Evolutionary conservation across 1,140 invertebrate genomes (phyloP).

Genomic region (Drosophila teissieri): DNA sequence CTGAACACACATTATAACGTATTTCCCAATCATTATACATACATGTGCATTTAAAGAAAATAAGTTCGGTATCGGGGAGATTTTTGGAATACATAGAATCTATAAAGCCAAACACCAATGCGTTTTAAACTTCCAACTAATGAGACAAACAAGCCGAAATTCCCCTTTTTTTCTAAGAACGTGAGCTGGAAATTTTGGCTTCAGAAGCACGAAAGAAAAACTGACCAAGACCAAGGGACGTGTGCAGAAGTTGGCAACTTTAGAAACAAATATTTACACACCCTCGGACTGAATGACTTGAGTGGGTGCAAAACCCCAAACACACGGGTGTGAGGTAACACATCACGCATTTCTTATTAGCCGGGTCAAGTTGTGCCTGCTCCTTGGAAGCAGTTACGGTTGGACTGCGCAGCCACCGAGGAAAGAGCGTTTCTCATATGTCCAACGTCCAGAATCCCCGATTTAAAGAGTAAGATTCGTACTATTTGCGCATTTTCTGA

Average conservation of each 20-base stretch:
- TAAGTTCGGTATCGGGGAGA: too few relatives aligned
- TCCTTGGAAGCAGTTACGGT: slow-evolving; percentile 21
- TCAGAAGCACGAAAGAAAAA: not conserved
- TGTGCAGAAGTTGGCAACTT: slow-evolving; percentile 63
- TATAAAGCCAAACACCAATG: too few relatives aligned
- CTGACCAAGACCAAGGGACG: slow-evolving; percentile 33
- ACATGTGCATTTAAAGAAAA: too few relatives aligned
- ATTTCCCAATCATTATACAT: too few relatives aligned
- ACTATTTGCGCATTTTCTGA: too few relatives aligned
- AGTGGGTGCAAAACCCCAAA: slow-evolving; percentile 26
- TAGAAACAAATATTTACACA: slow-evolving; percentile 73
- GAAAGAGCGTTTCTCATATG: too few relatives aligned
- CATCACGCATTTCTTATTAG: slow-evolving; percentile 78
- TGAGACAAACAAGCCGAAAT: slow-evolving; percentile 29
- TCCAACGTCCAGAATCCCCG: too few relatives aligned
- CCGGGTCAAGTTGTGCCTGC: slow-evolving; percentile 10
- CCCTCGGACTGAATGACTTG: slow-evolving; percentile 14
- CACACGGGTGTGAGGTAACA: slow-evolving; percentile 30
- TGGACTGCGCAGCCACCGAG: too few relatives aligned
- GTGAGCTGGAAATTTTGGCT: slow-evolving; percentile 14
- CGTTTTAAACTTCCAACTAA: slow-evolving; percentile 13
- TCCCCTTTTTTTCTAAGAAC: not conserved
- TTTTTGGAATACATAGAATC: not conserved
- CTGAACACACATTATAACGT: not conserved
- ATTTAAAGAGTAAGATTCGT: too few relatives aligned